phyloP scores from a whole-genome alignment of 2,113 vertebrate genomes.

The Connochaetes taurinus region DNA sequence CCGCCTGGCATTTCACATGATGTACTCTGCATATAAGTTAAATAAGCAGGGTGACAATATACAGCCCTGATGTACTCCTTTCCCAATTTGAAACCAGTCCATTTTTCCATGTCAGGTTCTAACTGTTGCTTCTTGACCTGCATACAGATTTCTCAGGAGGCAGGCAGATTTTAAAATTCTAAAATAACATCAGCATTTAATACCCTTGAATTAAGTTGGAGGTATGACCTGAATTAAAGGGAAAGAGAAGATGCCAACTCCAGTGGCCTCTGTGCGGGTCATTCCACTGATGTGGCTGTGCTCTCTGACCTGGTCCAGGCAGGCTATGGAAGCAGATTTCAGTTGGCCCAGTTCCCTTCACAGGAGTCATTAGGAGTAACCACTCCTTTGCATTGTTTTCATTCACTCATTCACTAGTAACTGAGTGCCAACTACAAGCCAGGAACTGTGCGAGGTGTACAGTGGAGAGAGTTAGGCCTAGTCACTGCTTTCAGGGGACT shows the following conservation, averaged over 20 bases:
- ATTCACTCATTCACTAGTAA: neutral
- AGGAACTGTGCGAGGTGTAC: neutral
- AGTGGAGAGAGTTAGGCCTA: neutral
- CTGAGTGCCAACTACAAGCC: neutral
- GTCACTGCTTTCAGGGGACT: neutral
- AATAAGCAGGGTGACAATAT: neutral
- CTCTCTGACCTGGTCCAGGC: neutral
- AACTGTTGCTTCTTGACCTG: neutral
- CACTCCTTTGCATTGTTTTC: neutral
- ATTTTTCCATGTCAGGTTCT: neutral
- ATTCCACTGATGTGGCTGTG: accelerated
- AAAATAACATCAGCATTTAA: neutral
- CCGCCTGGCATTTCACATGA: neutral
- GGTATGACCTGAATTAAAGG: neutral
- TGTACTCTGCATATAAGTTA: neutral
- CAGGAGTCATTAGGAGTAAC: neutral
- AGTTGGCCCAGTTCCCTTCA: neutral
- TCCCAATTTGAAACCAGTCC: neutral
- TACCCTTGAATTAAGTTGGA: neutral
- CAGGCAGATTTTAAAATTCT: neutral
- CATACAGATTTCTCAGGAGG: neutral
- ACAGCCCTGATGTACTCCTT: neutral
- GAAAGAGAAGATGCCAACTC: neutral
- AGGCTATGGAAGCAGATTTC: neutral
- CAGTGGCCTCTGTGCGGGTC: accelerated